Conservation (phyloP, 1,140 invertebrate species). For the Trichonephila inaurata region DNA sequence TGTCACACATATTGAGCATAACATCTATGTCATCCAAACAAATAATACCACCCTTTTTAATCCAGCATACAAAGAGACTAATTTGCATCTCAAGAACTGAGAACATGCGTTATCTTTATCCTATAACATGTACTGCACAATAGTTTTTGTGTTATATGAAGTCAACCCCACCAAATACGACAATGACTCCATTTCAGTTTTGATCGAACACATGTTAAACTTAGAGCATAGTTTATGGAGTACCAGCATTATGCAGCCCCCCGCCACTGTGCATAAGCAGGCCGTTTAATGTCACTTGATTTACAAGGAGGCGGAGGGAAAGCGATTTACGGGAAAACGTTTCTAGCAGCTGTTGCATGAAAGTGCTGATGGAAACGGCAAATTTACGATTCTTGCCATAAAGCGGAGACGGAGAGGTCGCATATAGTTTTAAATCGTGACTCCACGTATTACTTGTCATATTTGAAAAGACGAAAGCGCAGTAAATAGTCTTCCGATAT, state of each 20-base stretch:
- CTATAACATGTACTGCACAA: slow-evolving; percentile 40
- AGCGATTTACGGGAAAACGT: slow-evolving; percentile 62
- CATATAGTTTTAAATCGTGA: slow-evolving; percentile 30
- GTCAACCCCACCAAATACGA: slow-evolving; percentile 44
- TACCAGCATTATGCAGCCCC: slow-evolving; percentile 44
- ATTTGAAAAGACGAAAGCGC: slow-evolving; percentile 15
- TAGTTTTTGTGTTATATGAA: slow-evolving; percentile 71
- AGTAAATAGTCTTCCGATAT: background rate
- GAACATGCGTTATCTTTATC: slow-evolving; percentile 36
- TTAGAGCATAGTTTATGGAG: slow-evolving; percentile 52
- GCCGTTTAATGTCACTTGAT: slow-evolving; percentile 66
- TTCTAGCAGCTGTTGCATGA: slow-evolving; percentile 66
- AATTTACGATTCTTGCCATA: slow-evolving; percentile 38
- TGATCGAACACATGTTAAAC: slow-evolving; percentile 66
- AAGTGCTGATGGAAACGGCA: slow-evolving; percentile 32
- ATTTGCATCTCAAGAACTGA: slow-evolving; percentile 64
- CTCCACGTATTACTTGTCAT: slow-evolving; percentile 16
- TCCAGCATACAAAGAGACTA: slow-evolving; percentile 43
- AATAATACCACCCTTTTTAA: slow-evolving; percentile 2
- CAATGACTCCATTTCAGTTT: slow-evolving; percentile 43
- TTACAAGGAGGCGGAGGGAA: slow-evolving; percentile 64
- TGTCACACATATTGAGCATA: slow-evolving; percentile 8
- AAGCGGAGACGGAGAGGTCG: slow-evolving; percentile 16
- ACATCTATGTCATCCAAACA: slow-evolving; percentile 7
- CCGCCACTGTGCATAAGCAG: slow-evolving; percentile 16